These are phyloP conservation scores for Protobothrops mucrosquamatus DNA, from an alignment of 2,113 vertebrate genomes.

Conservation along the genomic window DNA sequence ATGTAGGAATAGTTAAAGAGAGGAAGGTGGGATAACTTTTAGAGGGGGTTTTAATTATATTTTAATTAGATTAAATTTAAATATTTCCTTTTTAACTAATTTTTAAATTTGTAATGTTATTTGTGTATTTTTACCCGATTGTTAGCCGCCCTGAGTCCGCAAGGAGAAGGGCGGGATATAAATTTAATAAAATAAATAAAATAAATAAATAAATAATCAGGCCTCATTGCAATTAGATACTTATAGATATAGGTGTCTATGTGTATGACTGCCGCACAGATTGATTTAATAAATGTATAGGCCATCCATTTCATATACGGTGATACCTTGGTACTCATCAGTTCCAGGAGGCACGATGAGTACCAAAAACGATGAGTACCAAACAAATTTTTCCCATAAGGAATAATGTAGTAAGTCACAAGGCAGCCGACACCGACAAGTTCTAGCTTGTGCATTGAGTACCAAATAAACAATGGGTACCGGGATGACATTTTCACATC, in stretches of 20 bases:
- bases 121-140: no score
- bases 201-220: no score
- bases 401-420: background rate
- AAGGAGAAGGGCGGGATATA: no score
- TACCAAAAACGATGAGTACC: background rate
- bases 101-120: no score
- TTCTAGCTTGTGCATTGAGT: background rate
- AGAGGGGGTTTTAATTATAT: no score
- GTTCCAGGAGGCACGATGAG: background rate
- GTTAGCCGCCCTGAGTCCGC: no score
- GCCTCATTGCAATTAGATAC: background rate
- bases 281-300: background rate
- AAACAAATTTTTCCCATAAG: background rate
- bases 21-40: background rate
- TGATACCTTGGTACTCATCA: background rate
- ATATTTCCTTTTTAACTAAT: no score
- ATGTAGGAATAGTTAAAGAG: background rate
- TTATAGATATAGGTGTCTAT: background rate
- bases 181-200: no score
- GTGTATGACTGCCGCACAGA: background rate
- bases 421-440: background rate
- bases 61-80: no score
- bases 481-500: background rate
- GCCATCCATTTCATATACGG: background rate
- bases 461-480: background rate